These are phyloP conservation scores for Leptinotarsa texana DNA, from an alignment of 1,140 invertebrate genomes.

Conservation along the genomic window DNA sequence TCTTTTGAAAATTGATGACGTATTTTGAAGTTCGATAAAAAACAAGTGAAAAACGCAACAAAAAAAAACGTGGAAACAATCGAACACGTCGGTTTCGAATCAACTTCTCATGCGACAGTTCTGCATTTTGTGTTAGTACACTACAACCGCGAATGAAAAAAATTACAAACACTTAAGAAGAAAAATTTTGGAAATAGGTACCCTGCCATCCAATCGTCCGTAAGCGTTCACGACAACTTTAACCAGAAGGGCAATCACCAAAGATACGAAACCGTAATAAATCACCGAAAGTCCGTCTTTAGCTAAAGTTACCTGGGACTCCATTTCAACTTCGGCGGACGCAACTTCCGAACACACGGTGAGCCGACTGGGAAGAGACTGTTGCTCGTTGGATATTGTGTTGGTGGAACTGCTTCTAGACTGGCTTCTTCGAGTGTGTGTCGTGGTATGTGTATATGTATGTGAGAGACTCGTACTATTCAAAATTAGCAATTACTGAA, in stretches of 20 bases:
- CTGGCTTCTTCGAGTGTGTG: conserved; percentile 3
- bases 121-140: conserved; percentile 1
- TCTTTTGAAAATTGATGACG: too few relatives aligned
- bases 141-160: conserved; percentile 8
- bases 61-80: too few relatives aligned
- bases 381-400: neutral
- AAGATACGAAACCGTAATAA: conserved; percentile 38
- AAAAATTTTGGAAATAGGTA: conserved; percentile 26
- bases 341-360: neutral
- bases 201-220: conserved; percentile 36
- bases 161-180: neutral
- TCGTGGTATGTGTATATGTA: neutral
- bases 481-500: conserved; percentile 43
- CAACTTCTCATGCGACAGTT: too few relatives aligned
- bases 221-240: conserved; percentile 41
- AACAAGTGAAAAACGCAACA: too few relatives aligned
- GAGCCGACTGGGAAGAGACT: neutral
- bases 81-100: too few relatives aligned
- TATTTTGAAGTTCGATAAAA: too few relatives aligned
- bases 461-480: conserved; percentile 20
- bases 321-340: conserved; percentile 25
- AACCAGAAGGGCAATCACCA: conserved; percentile 43
- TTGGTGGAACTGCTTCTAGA: conserved; percentile 11
- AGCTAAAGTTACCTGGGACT: conserved; percentile 42
- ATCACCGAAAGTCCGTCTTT: conserved; percentile 33